These are phyloP conservation scores for Nesoenas mayeri DNA, from an alignment of 2,113 vertebrate species.

Conservation along the genomic window DNA sequence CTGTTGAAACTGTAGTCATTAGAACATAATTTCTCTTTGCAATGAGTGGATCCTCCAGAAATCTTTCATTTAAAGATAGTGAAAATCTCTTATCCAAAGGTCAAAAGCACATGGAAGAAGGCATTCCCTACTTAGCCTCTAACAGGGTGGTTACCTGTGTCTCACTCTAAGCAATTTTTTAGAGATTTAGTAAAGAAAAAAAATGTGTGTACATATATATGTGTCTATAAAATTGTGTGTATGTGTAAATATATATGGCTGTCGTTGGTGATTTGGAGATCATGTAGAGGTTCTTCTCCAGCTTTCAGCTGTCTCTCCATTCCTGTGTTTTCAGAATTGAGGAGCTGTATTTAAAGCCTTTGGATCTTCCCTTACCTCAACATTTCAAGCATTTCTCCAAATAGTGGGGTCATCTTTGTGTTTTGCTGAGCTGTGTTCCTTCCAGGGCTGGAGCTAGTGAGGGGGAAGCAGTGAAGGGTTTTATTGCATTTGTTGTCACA, in stretches of 20 bases:
- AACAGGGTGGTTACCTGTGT: neutral
- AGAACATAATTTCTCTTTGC: neutral
- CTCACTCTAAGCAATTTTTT: neutral
- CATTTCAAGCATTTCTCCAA: neutral
- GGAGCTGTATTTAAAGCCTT: neutral
- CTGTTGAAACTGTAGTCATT: neutral
- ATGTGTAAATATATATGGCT: neutral
- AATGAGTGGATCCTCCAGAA: neutral
- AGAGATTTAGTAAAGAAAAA: neutral
- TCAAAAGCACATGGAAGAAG: neutral
- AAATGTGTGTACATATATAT: neutral
- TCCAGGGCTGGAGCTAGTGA: neutral
- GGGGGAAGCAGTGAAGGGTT: neutral
- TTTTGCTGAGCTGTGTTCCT: neutral
- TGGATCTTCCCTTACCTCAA: neutral
- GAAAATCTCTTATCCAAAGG: neutral
- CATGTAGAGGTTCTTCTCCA: neutral
- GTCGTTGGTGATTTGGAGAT: neutral
- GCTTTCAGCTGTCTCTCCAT: neutral
- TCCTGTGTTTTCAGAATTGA: neutral
- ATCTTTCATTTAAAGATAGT: neutral
- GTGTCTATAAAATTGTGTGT: neutral
- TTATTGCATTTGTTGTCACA: neutral
- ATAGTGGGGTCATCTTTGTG: rapidly evolving
- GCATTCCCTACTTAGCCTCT: neutral